Percentiles rank a stretch among this genome's conserved stretches.
phyloP scores from a whole-genome alignment of 2,113 vertebrate genomes.

The Tylochromis polylepis region DNA sequence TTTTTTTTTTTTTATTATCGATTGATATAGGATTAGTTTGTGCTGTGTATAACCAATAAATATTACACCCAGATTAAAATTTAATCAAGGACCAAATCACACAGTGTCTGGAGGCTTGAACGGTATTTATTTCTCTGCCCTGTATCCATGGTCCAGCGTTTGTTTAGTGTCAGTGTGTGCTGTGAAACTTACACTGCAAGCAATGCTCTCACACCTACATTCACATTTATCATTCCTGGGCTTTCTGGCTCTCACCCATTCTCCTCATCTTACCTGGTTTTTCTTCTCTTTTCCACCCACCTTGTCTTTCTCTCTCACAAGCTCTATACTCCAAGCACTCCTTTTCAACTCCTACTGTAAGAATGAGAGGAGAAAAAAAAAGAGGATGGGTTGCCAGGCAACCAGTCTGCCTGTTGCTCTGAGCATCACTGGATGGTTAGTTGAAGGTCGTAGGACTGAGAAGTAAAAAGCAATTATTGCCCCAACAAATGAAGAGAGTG shows the following conservation, averaged over 20 bases:
- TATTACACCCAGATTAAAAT: background rate
- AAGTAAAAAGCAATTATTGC: conserved; percentile 49
- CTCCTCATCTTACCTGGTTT: background rate
- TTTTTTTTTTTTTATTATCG: background rate
- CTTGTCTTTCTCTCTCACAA: background rate
- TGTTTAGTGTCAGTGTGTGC: background rate
- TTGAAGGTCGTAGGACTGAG: conserved; percentile 51
- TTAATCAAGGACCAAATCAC: background rate
- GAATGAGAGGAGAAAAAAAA: conserved; percentile 13
- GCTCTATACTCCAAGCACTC: background rate
- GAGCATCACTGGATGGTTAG: conserved; percentile 43
- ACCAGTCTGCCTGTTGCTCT: conserved; percentile 59
- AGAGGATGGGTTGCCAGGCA: conserved; percentile 49
- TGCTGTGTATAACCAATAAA: background rate
- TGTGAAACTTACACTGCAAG: background rate
- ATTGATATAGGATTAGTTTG: background rate
- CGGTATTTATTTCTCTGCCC: background rate
- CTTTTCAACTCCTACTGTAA: conserved; percentile 19
- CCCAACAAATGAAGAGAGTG: conserved; percentile 29
- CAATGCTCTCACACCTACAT: background rate
- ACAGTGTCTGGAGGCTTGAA: background rate
- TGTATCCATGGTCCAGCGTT: background rate
- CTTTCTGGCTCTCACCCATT: background rate
- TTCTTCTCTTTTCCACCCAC: background rate
- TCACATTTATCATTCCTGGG: background rate